Conservation (phyloP, 2,888 invertebrate genomes). For the Sinhomidia bicolor region DNA sequence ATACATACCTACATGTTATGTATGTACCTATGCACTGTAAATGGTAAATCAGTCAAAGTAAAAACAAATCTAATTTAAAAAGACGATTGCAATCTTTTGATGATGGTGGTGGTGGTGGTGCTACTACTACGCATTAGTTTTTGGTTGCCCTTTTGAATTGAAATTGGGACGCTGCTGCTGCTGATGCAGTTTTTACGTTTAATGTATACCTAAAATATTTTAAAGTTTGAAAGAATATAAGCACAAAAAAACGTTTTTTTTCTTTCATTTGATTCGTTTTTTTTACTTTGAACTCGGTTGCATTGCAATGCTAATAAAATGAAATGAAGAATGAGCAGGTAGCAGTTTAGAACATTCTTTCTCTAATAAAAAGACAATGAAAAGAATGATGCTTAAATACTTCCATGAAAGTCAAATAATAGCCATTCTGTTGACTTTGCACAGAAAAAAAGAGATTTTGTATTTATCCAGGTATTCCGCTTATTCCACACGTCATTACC, state of each 20-base stretch:
- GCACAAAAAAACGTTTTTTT: too few relatives aligned
- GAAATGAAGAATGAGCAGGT: neutral
- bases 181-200: too few relatives aligned
- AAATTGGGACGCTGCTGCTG: too few relatives aligned
- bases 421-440: constrained; percentile 42
- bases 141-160: too few relatives aligned
- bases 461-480: neutral
- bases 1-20: constrained; percentile 2
- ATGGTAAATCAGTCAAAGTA: too few relatives aligned
- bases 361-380: constrained; percentile 59
- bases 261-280: neutral
- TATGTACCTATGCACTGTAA: neutral
- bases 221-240: too few relatives aligned
- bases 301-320: neutral
- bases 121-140: too few relatives aligned
- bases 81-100: neutral
- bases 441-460: neutral
- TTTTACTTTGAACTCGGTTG: neutral
- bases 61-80: too few relatives aligned
- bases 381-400: constrained; percentile 56
- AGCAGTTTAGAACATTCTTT: constrained; percentile 38
- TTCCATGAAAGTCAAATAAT: constrained; percentile 40
- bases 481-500: too few relatives aligned
- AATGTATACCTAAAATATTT: too few relatives aligned
- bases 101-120: too few relatives aligned